phyloP scores from a whole-genome alignment of 35 echinoderm and acorn worm genomes.

The Heliocidaris erythrogramma region DNA sequence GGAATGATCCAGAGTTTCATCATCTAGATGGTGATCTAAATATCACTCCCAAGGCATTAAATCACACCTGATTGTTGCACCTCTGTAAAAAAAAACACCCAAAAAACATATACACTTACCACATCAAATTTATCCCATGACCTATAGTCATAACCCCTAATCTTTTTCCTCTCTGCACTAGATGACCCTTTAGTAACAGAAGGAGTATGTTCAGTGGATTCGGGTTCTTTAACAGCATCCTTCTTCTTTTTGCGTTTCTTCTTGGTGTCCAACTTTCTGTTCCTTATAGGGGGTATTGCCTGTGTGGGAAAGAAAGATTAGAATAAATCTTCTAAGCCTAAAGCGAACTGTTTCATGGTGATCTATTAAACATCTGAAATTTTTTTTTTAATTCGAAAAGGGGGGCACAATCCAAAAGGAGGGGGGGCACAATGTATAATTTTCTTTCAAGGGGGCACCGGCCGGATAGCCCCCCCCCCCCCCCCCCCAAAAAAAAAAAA shows the following conservation, averaged over 20 bases:
- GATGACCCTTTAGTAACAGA: constrained; percentile 16
- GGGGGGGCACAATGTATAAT: no score
- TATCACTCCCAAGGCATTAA: not conserved
- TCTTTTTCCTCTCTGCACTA: constrained; percentile 46
- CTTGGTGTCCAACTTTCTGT: constrained; percentile 56
- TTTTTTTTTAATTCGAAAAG: no score
- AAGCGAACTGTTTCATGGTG: no score
- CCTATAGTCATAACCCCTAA: constrained; percentile 90
- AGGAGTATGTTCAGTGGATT: constrained; percentile 44
- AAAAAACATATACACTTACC: constrained; percentile 53
- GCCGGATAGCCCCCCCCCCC: no score
- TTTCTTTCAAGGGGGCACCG: no score
- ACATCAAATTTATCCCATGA: constrained; percentile 99
- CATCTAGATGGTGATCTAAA: not conserved
- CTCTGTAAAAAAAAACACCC: no score
- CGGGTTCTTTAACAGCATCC: not conserved
- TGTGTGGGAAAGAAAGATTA: not conserved
- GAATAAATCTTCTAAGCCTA: not conserved
- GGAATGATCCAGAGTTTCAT: not conserved
- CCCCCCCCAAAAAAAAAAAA: no score
- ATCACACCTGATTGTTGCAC: no score
- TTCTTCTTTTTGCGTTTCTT: constrained; percentile 65
- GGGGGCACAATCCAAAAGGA: no score
- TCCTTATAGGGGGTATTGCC: constrained; percentile 80
- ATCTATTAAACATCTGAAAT: no score